Percentiles rank a stretch among this genome's conserved stretches.
Evolutionary conservation across 1,140 invertebrate genomes (phyloP).

Genomic region (Stenopsyche tienmushanensis): DNA sequence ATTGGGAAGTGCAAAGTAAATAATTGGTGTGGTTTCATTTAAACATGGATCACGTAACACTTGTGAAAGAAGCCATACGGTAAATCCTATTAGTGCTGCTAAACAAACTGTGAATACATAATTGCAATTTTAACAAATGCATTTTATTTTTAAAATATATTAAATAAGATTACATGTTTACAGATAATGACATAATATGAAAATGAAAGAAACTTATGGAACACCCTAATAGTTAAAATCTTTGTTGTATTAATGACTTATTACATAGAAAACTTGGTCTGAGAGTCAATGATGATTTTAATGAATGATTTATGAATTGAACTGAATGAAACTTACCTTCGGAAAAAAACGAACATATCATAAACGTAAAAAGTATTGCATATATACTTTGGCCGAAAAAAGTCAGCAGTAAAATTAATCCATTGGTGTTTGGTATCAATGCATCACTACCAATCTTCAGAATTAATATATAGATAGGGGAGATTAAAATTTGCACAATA

Average conservation of each 20-base stretch:
- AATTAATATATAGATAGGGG: neutral
- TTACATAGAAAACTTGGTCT: neutral
- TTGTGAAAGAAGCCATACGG: no score
- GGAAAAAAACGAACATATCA: conserved; percentile 27
- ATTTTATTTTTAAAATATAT: no score
- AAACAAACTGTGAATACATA: no score
- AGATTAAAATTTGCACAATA: neutral
- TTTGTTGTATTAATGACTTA: neutral
- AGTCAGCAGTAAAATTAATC: conserved; percentile 13
- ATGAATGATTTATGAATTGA: neutral
- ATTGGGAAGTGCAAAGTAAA: no score
- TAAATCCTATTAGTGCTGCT: no score
- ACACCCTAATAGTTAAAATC: neutral
- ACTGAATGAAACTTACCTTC: conserved; percentile 15
- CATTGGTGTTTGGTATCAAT: conserved; percentile 18
- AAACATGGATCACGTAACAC: no score
- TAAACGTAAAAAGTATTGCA: conserved; percentile 26
- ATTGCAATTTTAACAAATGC: no score
- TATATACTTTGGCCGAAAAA: conserved; percentile 30
- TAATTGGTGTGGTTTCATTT: no score
- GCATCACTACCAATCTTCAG: conserved; percentile 11
- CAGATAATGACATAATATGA: no score
- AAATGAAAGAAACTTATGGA: no score
- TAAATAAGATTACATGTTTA: no score
- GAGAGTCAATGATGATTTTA: neutral